Evolutionary conservation across 2,113 vertebrate species (phyloP).

Genomic region (Cynoglossus semilaevis): DNA sequence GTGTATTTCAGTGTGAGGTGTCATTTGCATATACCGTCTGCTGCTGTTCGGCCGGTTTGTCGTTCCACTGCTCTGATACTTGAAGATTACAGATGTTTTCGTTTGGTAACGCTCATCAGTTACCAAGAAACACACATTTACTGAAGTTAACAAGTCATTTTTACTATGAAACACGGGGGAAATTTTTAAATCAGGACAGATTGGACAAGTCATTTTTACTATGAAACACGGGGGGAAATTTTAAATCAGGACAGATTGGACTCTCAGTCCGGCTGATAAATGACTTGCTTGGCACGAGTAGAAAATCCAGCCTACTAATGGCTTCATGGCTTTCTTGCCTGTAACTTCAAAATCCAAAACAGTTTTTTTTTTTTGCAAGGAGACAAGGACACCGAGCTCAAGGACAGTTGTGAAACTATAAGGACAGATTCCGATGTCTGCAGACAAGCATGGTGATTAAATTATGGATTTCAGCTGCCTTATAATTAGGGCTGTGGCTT

Average conservation of each 20-base stretch:
- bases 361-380: background rate
- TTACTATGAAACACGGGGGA: background rate
- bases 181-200: background rate
- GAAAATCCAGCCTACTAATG: background rate
- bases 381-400: background rate
- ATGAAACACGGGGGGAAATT: background rate
- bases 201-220: background rate
- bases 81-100: background rate
- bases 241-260: background rate
- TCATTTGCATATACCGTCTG: no score
- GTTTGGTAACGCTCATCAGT: background rate
- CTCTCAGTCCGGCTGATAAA: background rate
- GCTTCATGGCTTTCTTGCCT: background rate
- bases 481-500: no score
- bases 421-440: background rate
- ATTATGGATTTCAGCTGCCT: no score
- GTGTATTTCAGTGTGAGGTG: no score
- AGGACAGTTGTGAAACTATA: conserved; percentile 4
- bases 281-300: background rate
- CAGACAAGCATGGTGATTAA: no score
- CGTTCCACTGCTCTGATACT: no score
- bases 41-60: no score
- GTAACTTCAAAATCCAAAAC: background rate
- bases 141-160: background rate
- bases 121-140: background rate